These are phyloP conservation scores for Protodeltote pygarga DNA, from an alignment of 2,888 invertebrate genomes.

Conservation along the genomic window DNA sequence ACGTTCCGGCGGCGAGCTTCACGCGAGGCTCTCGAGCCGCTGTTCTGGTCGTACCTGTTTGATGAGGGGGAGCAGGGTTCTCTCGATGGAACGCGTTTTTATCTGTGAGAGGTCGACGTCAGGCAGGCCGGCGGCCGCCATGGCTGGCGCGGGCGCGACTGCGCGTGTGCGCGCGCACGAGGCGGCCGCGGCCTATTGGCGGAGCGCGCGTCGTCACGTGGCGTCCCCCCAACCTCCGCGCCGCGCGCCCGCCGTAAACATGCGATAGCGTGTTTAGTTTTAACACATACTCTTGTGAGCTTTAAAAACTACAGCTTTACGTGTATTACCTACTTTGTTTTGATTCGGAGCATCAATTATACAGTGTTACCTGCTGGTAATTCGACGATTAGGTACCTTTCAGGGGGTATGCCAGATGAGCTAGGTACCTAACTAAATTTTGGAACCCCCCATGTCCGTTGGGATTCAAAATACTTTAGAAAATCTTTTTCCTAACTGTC, in stretches of 20 bases:
- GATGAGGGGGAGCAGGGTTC: slow-evolving; percentile 96
- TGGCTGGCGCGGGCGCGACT: slow-evolving; percentile 85
- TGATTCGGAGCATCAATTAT: slow-evolving; percentile 67
- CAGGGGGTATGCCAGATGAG: no score
- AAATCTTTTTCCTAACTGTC: no score
- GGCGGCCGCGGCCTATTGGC: slow-evolving; percentile 64
- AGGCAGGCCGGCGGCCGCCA: slow-evolving; percentile 88
- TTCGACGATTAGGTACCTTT: no score
- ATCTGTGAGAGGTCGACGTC: slow-evolving; percentile 91
- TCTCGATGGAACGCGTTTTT: slow-evolving; percentile 97
- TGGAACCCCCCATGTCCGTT: no score
- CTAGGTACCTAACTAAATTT: no score
- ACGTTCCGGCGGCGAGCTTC: slow-evolving; percentile 5
- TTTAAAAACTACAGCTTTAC: slow-evolving; percentile 74
- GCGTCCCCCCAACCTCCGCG: slow-evolving; percentile 50
- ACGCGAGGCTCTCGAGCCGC: slow-evolving; percentile 40
- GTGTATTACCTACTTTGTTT: slow-evolving; percentile 73
- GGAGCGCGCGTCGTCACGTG: slow-evolving; percentile 64
- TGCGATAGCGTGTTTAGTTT: slow-evolving; percentile 62
- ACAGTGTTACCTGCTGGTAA: no score
- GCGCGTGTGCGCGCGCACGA: slow-evolving; percentile 79
- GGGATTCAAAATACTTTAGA: no score
- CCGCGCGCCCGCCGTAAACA: slow-evolving; percentile 57
- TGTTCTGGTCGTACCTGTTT: slow-evolving; percentile 92
- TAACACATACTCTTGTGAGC: slow-evolving; percentile 67